Conservation (phyloP, 1,140 invertebrate genomes). For the Globodera rostochiensis region DNA sequence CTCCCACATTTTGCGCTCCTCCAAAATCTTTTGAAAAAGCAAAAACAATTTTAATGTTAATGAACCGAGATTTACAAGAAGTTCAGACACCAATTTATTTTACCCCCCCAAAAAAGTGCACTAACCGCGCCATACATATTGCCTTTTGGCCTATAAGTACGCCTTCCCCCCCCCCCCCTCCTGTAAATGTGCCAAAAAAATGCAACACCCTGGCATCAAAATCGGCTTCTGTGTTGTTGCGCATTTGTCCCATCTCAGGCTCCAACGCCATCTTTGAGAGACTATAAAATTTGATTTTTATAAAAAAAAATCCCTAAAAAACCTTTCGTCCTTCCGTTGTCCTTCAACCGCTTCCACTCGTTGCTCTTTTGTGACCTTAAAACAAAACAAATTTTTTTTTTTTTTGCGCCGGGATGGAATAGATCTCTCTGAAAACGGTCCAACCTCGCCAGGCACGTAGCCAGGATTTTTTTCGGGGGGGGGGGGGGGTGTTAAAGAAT, state of each 20-base stretch:
- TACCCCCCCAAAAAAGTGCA: no score
- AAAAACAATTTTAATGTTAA: conserved; percentile 9
- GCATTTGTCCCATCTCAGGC: conserved; percentile 44
- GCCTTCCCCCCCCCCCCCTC: background rate
- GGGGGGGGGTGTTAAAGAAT: background rate
- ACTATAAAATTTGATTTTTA: background rate
- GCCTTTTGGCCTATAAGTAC: no score
- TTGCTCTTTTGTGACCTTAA: no score
- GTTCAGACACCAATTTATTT: background rate
- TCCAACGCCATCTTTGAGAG: conserved; percentile 40
- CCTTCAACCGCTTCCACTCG: conserved; percentile 47
- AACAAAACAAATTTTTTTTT: no score
- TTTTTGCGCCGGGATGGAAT: no score
- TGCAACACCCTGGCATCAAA: conserved; percentile 69
- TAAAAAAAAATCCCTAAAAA: background rate
- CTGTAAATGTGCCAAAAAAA: conserved; percentile 1
- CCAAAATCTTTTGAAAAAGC: conserved; percentile 17
- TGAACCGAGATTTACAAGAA: conserved; percentile 13
- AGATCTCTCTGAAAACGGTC: no score
- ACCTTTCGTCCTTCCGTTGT: conserved; percentile 39
- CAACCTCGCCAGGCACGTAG: no score
- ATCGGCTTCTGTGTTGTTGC: conserved; percentile 22
- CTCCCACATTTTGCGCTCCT: conserved; percentile 74
- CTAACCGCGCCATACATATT: no score
- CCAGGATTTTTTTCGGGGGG: no score